These are phyloP conservation scores for Ginglymostoma cirratum DNA, from an alignment of 2,113 vertebrate species.

Conservation along the genomic window DNA sequence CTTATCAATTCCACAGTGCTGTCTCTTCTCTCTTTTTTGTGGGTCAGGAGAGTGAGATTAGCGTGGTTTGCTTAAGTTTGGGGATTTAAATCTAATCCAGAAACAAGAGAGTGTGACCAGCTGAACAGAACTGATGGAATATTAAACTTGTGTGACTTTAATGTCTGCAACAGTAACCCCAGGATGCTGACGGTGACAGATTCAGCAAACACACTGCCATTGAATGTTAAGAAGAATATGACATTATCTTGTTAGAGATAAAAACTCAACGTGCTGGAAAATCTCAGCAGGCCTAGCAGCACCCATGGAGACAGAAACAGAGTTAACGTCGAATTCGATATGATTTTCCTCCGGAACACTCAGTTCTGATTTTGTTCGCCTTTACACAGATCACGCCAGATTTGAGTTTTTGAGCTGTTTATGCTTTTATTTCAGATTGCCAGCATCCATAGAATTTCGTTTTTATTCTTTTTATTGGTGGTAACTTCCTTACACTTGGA, in stretches of 20 bases:
- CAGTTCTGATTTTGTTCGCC: too few relatives aligned
- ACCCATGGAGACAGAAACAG: too few relatives aligned
- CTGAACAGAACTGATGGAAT: background rate
- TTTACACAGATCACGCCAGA: too few relatives aligned
- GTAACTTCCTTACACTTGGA: background rate
- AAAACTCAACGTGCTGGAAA: too few relatives aligned
- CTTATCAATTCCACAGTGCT: background rate
- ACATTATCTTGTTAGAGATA: background rate
- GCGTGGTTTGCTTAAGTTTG: background rate
- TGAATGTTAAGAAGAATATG: background rate
- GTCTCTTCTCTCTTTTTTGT: background rate
- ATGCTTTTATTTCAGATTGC: too few relatives aligned
- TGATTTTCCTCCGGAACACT: too few relatives aligned
- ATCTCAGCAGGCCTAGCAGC: too few relatives aligned
- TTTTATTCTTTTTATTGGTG: too few relatives aligned
- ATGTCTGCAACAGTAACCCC: background rate
- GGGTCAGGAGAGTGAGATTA: background rate
- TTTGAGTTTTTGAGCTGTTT: too few relatives aligned
- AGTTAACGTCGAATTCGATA: too few relatives aligned
- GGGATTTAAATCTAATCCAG: background rate
- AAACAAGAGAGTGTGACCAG: background rate
- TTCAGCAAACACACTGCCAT: background rate
- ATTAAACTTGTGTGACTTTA: background rate
- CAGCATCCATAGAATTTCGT: too few relatives aligned
- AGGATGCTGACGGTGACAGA: background rate